A percentile compares a stretch with the other conserved stretches of the same genome.
phyloP scores from a whole-genome alignment of 2,797 vertebrate genomes.

The Gambusia yucatana region DNA sequence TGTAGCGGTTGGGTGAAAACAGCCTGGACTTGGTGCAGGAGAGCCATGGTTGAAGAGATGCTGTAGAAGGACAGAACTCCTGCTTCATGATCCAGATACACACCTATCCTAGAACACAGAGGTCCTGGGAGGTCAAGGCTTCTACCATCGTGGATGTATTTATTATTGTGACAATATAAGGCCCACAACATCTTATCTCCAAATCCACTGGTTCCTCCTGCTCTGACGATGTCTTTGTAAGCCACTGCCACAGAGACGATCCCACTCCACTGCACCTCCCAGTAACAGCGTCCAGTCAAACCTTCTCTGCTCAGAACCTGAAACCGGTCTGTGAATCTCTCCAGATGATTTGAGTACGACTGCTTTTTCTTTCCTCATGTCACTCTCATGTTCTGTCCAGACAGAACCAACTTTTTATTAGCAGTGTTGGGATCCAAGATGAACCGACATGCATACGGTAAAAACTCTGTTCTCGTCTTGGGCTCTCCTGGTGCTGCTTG shows the following conservation, averaged over 20 bases:
- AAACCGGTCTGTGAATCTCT: background rate
- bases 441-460: background rate
- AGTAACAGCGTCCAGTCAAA: constrained; percentile 19
- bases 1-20: background rate
- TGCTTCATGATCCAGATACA: constrained; percentile 10
- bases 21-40: background rate
- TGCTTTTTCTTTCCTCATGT: background rate
- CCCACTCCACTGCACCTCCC: constrained; percentile 16
- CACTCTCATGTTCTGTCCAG: background rate
- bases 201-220: background rate
- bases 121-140: background rate
- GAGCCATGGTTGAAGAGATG: background rate
- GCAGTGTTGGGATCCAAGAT: background rate
- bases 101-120: background rate
- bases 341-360: background rate
- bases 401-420: background rate
- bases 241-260: background rate
- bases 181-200: constrained; percentile 15
- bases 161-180: constrained; percentile 19
- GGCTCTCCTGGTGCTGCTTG: background rate
- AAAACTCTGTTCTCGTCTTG: background rate
- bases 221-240: background rate
- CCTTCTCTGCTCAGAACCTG: constrained; percentile 18
- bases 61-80: constrained; percentile 22
- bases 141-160: background rate